Evolutionary conservation across 2,888 invertebrate species (phyloP), one percentile per base, ranked within the genome.

Genomic region (Drosophila acutilabella): DNA sequence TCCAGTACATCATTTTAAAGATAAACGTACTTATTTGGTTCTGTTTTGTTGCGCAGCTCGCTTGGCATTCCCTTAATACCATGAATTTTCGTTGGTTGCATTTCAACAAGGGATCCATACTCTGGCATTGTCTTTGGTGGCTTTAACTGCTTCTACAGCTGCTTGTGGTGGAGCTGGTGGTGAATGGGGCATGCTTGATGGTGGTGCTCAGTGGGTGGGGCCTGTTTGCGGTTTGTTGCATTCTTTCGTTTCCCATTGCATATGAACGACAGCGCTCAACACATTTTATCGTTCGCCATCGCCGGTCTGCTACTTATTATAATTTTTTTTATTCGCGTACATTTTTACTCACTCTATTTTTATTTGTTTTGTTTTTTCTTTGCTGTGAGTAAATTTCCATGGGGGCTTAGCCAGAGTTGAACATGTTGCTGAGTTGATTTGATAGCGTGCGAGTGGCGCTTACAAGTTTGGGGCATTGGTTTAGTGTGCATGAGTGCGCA

Each of bases 31-130:
- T 64, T 76, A 26, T 64, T 69, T 64, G 45, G 60, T 72, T 59
- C 60, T 65, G 57, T 69, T 61, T 53, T 74, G 80, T 68, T 87
- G 88, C 59, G 71, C 83, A 82, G 54, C 82, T 82, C 75, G 78
- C 78, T 78, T 78, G 83, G 85, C 82, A 88, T 83, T 86, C 83
- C 86, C 88, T 77, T 80, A 88, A 88, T 85, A 70, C 87, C 81
- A 83, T 79, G 88, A 64, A 86, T 88, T 88, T 84, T 86, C 84
- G 83, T 86, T 73, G 84, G 77, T 73, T 81, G 78, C 88, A 83
- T 74, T 86, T 76, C 84, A 71, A 69, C 78, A 73, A 69, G 75
- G 87, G 66, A 78, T 64, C 59, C 67, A 69, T 56, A 54, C 61
- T 69, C 70, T 62, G 62, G 45, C 61, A 74, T 78, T 76, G 76